Evolutionary conservation across 2,797 vertebrate species (phyloP), one percentile per base, ranked within the genome.

Genomic region (Danio albolineatus): DNA sequence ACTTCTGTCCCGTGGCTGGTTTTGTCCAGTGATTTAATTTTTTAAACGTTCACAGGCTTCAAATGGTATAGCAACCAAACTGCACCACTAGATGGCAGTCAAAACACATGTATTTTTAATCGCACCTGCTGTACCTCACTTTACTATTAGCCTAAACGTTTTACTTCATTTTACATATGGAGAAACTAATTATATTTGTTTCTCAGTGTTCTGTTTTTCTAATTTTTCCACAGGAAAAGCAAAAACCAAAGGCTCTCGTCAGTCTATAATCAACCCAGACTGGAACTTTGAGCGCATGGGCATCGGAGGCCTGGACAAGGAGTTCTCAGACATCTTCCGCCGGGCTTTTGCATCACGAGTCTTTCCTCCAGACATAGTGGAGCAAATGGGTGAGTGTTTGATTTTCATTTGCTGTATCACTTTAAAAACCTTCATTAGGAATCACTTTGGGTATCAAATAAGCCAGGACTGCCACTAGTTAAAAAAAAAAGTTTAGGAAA

Each of bases 201-300:
- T 6, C 17, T 51, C 16, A 75, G 10, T 7, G 28, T 17, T 6
- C 10, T 36, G n/a, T 36, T 36, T 67, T 69, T 73, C 4, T 64
- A 0, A 49, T 60, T 41, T 19, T 75, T 16, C 48, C 48, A 0
- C 74, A 99, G 97, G 97, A 54, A 98, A 96, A 89, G 90, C 97
- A 10, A 98, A 96, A 92, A 96, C 96, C 79, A 93, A 95, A 88
- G 96, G 96, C 82, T 95, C 96, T 39, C 94, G 96, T 0, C 97
- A 99, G 90, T 97, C 97, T 9, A 98, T 99, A 91, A 99, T 99
- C 90, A 98, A 96, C 87, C 97, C 97, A 0, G 97, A 99, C 90
- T 99, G 97, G 97, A 99, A 99, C 87, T 99, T 99, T 88, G 97
- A 98, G 92, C 95, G 94, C 82, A 99, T 99, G 97, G 97, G 97